Conservation (phyloP, 2,888 invertebrate genomes). For the Meganola albula region DNA sequence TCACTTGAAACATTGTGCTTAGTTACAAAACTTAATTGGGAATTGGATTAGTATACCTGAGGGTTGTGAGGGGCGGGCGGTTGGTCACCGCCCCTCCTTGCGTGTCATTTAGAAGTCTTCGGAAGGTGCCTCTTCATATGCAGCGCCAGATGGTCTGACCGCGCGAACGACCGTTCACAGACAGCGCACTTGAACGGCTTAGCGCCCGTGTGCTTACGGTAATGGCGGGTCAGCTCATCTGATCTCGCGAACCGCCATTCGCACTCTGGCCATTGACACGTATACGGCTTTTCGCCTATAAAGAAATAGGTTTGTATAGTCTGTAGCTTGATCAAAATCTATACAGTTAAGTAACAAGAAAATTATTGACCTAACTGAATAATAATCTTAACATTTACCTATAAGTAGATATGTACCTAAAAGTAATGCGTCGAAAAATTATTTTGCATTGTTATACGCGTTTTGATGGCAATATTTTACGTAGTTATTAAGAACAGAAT, state of each 20-base stretch:
- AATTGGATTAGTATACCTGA: constrained; percentile 40
- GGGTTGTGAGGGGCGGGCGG: constrained; percentile 54
- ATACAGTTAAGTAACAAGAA: background rate
- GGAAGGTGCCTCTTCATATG: constrained; percentile 98
- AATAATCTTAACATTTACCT: no score
- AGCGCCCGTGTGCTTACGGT: constrained; percentile 97
- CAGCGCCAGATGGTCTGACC: constrained; percentile 96
- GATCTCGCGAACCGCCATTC: constrained; percentile 98
- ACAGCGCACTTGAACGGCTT: constrained; percentile 98
- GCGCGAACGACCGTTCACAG: constrained; percentile 95
- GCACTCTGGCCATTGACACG: constrained; percentile 98
- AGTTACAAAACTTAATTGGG: no score
- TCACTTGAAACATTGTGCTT: no score
- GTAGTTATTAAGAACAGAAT: no score
- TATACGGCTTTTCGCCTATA: constrained; percentile 97
- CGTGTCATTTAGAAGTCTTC: constrained; percentile 86
- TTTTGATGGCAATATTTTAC: no score
- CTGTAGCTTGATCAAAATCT: constrained; percentile 2
- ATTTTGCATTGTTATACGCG: no score
- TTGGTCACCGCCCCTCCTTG: constrained; percentile 67
- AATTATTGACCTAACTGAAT: no score
- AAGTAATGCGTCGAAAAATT: no score
- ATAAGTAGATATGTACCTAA: no score
- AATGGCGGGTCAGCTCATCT: constrained; percentile 97
- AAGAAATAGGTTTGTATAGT: constrained; percentile 1